Evolutionary conservation across 2,888 invertebrate species (phyloP).

Genomic region (Hypsopygia costalis): DNA sequence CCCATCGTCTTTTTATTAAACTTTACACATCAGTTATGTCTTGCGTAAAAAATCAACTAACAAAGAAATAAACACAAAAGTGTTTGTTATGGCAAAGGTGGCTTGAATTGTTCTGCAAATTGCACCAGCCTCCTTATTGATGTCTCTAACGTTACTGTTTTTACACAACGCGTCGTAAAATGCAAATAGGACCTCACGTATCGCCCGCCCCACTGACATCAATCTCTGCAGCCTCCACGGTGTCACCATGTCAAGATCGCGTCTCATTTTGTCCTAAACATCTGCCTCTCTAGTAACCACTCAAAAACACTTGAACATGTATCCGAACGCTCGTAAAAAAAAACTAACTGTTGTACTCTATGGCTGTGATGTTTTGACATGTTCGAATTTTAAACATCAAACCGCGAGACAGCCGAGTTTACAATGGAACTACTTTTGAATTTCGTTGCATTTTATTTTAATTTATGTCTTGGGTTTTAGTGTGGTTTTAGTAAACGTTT

Average conservation of each 20-base stretch:
- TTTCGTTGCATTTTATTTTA: no score
- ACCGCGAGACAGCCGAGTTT: no score
- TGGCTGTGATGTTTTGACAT: no score
- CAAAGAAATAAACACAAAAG: no score
- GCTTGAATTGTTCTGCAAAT: constrained; percentile 6
- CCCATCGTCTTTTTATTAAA: no score
- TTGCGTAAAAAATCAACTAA: neutral
- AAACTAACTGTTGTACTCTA: no score
- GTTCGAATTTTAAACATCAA: no score
- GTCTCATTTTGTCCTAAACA: constrained; percentile 27
- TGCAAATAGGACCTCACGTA: constrained; percentile 28
- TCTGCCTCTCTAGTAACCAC: constrained; percentile 26
- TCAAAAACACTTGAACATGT: constrained; percentile 17
- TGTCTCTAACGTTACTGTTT: constrained; percentile 14
- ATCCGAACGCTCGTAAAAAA: neutral
- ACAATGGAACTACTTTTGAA: no score
- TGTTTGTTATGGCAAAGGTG: neutral
- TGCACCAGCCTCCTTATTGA: constrained; percentile 9
- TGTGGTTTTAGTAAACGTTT: no score
- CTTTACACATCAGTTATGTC: no score
- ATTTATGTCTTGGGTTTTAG: no score
- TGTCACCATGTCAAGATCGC: constrained; percentile 51
- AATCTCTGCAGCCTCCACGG: constrained; percentile 28
- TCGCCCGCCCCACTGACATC: constrained; percentile 48
- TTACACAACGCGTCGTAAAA: constrained; percentile 28